Base-by-base conservation (phyloP, 2,888 invertebrate genomes). In the Itoplectis maculator region DNA sequence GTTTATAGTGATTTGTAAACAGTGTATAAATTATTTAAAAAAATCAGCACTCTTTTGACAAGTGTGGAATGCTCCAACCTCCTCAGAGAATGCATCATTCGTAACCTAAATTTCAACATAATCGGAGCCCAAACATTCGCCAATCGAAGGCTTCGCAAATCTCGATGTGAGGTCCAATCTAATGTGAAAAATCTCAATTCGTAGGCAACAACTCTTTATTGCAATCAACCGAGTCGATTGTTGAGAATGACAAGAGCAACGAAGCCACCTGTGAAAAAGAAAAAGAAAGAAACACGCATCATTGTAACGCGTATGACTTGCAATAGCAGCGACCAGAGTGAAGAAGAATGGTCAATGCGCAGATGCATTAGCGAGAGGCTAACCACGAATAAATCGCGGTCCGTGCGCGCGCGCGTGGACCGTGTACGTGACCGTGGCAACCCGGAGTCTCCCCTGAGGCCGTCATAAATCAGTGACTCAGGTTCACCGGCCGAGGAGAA, bases 391-490 rank as follows among this genome's bases (percentile, higher is more conserved):
- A 9, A 42, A 68, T 79, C 29, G n/a, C 29, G 37, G 29, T n/a
- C n/a, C n/a, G n/a, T n/a, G n/a, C 61, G 29, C n/a, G n/a, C 56
- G 73, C 61, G 68, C 29, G 80, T 83, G 65, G 74, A 18, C 29
- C 18, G 37, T 61, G 6, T 15, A 37, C 37, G 59, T 73, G 79
- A 69, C 77, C 61, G 69, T 85, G 78, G 88, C 88, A 89, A 90
- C 91, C n/a, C 88, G 90, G 88, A 88, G 88, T 89, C 87, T 87
- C 88, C 88, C 84, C 80, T 18, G 86, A 87, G 89, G 88, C 87
- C 86, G 82, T 86, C 88, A 89, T 91, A 90, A 90, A 90, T 90
- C 88, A 89, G 86, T 88, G 88, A 89, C 88, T 89, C 87, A 79
- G 88, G 84, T 87, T 85, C 83, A 85, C 83, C 85, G 65, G 37